A percentile compares a stretch with the other conserved stretches of the same genome.
These are phyloP conservation scores for Apostichopus parvimensis DNA, from an alignment of 35 echinoderm and acorn worm genomes.

Conservation along the genomic window DNA sequence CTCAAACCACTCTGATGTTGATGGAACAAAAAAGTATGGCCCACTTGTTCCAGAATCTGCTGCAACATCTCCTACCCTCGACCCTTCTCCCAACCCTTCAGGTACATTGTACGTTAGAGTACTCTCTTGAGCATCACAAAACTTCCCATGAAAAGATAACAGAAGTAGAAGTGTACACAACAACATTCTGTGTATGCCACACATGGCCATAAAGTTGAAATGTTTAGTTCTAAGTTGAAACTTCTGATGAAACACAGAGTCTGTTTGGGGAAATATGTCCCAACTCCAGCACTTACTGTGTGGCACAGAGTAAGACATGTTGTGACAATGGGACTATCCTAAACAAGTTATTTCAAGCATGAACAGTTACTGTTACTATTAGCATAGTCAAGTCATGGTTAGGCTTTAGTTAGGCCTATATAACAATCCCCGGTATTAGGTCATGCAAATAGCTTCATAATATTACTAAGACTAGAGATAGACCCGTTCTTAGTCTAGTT, in stretches of 20 bases:
- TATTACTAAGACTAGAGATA: no score
- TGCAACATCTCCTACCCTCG: slow-evolving; percentile 56
- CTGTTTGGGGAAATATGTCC: background rate
- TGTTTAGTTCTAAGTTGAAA: background rate
- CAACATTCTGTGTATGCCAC: background rate
- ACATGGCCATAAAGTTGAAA: background rate
- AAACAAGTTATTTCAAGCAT: no score
- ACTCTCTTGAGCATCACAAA: background rate
- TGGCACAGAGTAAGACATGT: no score
- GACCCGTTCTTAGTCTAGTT: no score
- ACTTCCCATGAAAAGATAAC: background rate
- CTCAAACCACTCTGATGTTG: slow-evolving; percentile 20
- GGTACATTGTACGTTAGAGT: slow-evolving; percentile 58
- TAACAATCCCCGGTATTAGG: no score
- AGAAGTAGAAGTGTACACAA: background rate
- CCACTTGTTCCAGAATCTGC: slow-evolving; percentile 23
- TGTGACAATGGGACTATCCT: no score
- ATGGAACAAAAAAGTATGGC: background rate
- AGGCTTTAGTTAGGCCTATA: no score
- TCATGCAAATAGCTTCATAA: no score
- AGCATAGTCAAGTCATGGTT: no score
- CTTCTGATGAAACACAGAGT: background rate
- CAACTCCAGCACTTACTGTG: background rate
- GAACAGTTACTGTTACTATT: no score
- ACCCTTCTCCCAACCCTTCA: slow-evolving; percentile 57